These are phyloP conservation scores for Rhynchomys soricoides DNA, from an alignment of 2,113 vertebrate genomes.

Conservation along the genomic window DNA sequence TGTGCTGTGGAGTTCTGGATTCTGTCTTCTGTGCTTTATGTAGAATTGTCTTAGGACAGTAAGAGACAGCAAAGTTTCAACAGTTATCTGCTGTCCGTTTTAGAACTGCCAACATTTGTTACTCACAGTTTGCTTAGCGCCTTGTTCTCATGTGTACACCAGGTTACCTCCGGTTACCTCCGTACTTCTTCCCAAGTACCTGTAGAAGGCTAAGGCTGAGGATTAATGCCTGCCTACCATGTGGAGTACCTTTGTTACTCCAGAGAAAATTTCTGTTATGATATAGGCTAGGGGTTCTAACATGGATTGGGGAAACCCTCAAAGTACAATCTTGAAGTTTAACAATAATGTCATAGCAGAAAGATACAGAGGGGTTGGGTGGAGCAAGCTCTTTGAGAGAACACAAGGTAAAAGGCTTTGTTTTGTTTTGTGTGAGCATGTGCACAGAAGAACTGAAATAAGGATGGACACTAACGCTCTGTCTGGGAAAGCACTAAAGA, in stretches of 20 bases:
- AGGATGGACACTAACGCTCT: neutral
- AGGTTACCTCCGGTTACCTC: too few species aligned
- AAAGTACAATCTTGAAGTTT: slow-evolving; percentile 49
- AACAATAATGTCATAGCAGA: slow-evolving; percentile 47
- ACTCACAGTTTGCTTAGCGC: neutral
- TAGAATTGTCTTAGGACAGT: slow-evolving; percentile 41
- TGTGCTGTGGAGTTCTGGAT: slow-evolving; percentile 41
- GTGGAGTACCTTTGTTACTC: neutral
- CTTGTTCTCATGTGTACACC: neutral
- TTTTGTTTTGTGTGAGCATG: neutral
- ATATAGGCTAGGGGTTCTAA: neutral
- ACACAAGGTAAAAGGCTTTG: neutral
- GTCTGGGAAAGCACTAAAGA: neutral
- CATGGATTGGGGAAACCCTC: neutral
- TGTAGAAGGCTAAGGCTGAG: neutral
- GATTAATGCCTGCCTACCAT: neutral
- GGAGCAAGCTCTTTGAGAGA: slow-evolving; percentile 30
- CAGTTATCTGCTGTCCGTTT: neutral
- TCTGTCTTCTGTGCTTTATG: slow-evolving; percentile 21
- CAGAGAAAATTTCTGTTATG: neutral
- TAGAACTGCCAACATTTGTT: slow-evolving; percentile 16
- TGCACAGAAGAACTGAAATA: neutral
- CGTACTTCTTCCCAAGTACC: neutral
- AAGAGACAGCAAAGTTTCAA: neutral
- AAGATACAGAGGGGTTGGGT: neutral